Base-by-base conservation (phyloP, 2,888 invertebrate genomes). In the Anaspis maculata region DNA sequence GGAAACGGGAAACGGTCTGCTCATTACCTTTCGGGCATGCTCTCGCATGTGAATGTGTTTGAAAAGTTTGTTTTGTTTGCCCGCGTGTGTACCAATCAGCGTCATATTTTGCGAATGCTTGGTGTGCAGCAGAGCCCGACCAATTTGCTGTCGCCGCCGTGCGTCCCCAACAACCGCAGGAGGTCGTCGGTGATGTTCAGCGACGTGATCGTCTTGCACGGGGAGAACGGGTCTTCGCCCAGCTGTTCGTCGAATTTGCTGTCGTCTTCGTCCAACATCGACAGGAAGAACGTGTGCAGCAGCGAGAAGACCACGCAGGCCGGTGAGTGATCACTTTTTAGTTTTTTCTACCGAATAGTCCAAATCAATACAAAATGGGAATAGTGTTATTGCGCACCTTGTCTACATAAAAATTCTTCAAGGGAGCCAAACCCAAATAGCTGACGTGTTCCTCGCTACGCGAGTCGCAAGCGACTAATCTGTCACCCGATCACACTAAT, bases 301-400 rank as follows among this genome's bases (percentile, higher is more conserved):
- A 85, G 84, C 24, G 89, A 89, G 61, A 89, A 89, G 64, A 89
- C 86, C 77, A 89, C 89, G 3, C 89, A 89, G 68, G 85, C 88
- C 45, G 79, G 78, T 74, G 67, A 59, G 43, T 31, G n/a, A 4
- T 9, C 3, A 19, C 9, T 19, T 19, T 19, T n/a, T n/a, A n/a
- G n/a, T n/a, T n/a, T n/a, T n/a, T n/a, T n/a, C n/a, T n/a, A n/a
- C n/a, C n/a, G n/a, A n/a, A n/a, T n/a, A n/a, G n/a, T n/a, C n/a
- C n/a, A n/a, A n/a, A n/a, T n/a, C n/a, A n/a, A n/a, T n/a, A n/a
- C n/a, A n/a, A n/a, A n/a, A n/a, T n/a, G n/a, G n/a, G n/a, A n/a
- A n/a, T n/a, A n/a, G n/a, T n/a, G n/a, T n/a, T n/a, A n/a, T n/a
- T n/a, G n/a, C n/a, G n/a, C n/a, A n/a, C n/a, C n/a, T n/a, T n/a